A percentile compares a stretch with the other conserved stretches of the same genome.
Conservation (phyloP, 2,113 vertebrate species). For the Ibidorhyncha struthersii region DNA sequence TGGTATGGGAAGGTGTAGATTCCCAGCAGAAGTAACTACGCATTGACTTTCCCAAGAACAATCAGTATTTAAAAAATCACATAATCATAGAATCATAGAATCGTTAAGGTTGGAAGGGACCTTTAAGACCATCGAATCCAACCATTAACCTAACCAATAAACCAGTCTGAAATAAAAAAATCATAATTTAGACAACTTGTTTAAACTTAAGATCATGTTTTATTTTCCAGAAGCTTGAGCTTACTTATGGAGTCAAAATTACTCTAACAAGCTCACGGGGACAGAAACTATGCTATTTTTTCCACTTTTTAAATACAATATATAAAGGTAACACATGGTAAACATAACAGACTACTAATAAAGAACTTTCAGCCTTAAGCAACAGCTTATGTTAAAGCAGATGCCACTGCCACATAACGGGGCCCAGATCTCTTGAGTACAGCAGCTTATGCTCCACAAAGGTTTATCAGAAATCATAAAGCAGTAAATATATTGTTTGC, state of each 20-base stretch:
- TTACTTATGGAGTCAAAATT: neutral
- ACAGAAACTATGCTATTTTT: neutral
- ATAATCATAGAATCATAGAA: no score
- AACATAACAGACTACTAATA: neutral
- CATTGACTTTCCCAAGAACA: neutral
- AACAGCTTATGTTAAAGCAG: neutral
- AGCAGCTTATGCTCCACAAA: neutral
- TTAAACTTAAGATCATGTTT: neutral
- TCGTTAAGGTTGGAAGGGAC: no score
- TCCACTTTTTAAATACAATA: neutral
- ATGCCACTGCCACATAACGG: neutral
- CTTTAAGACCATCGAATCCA: no score
- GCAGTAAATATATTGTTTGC: neutral
- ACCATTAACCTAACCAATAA: no score
- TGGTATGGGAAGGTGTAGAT: neutral
- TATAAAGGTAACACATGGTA: neutral
- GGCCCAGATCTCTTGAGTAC: neutral
- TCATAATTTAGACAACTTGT: neutral
- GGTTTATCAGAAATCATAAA: neutral
- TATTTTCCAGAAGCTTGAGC: neutral
- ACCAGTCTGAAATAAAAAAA: neutral
- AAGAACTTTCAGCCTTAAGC: neutral
- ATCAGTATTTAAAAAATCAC: neutral
- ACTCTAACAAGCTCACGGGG: neutral
- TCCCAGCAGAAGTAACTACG: neutral